These are phyloP conservation scores for Drosophila pruinosa DNA, from an alignment of 1,140 invertebrate genomes.

Conservation along the genomic window DNA sequence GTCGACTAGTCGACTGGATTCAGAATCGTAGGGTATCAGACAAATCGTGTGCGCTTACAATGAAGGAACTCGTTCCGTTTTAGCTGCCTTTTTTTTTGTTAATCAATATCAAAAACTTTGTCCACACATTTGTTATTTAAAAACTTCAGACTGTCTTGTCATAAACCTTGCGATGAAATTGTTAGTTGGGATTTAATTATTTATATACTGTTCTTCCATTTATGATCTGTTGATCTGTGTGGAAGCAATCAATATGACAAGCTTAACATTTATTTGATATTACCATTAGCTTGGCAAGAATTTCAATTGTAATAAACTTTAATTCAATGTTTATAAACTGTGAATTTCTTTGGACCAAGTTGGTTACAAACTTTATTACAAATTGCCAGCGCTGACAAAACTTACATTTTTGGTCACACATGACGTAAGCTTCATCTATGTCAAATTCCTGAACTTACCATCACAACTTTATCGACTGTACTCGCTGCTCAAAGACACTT, in stretches of 20 bases:
- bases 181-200: not conserved
- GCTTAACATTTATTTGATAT: not conserved
- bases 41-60: conserved; percentile 32
- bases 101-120: not conserved
- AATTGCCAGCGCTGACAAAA: not conserved
- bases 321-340: not conserved
- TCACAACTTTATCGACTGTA: not conserved
- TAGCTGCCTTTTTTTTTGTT: conserved; percentile 51
- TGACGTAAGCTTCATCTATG: not conserved
- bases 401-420: not conserved
- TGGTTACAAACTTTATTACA: not conserved
- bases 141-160: conserved; percentile 10
- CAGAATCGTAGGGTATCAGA: conserved; percentile 45
- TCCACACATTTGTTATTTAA: not conserved
- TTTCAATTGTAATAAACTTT: not conserved
- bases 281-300: too few species aligned
- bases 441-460: conserved; percentile 23
- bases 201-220: too few species aligned
- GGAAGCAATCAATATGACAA: not conserved
- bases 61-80: conserved; percentile 69
- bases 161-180: conserved; percentile 1
- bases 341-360: not conserved
- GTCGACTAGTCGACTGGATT: conserved; percentile 18
- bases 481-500: too few species aligned
- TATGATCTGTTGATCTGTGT: not conserved